Conservation (phyloP, 2,888 invertebrate genomes). For the Torymus auratus region DNA sequence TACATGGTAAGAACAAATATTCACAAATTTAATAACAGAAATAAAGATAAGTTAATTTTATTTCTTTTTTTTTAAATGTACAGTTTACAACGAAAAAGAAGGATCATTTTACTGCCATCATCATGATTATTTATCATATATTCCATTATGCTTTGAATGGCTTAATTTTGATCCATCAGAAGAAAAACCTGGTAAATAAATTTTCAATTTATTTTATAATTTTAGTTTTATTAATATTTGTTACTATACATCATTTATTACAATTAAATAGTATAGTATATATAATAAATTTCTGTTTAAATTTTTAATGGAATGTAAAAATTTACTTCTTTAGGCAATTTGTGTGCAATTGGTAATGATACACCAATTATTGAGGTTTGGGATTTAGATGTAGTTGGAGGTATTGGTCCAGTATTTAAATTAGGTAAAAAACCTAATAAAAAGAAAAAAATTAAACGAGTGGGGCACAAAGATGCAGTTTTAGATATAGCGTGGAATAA, state of each 20-base stretch:
- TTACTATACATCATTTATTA: background rate
- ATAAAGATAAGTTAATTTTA: no score
- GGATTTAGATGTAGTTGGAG: slow-evolving; percentile 96
- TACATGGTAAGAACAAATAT: slow-evolving; percentile 81
- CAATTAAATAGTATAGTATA: background rate
- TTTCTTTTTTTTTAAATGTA: slow-evolving; percentile 64
- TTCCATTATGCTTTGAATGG: slow-evolving; percentile 96
- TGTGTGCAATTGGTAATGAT: slow-evolving; percentile 96
- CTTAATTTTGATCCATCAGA: slow-evolving; percentile 90
- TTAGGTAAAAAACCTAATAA: slow-evolving; percentile 86
- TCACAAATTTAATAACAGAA: no score
- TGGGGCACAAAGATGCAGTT: slow-evolving; percentile 94
- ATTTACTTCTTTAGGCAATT: slow-evolving; percentile 81
- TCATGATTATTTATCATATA: slow-evolving; percentile 91
- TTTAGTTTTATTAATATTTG: no score
- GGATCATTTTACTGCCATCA: slow-evolving; percentile 96
- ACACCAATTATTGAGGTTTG: slow-evolving; percentile 95
- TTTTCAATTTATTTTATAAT: background rate
- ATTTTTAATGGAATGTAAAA: slow-evolving; percentile 12
- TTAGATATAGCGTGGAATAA: slow-evolving; percentile 94
- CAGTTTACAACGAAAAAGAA: slow-evolving; percentile 93
- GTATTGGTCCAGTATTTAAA: slow-evolving; percentile 90
- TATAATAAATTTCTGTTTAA: slow-evolving; percentile 20
- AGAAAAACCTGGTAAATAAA: slow-evolving; percentile 70
- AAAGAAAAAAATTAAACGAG: slow-evolving; percentile 83